Evolutionary conservation across 2,113 vertebrate genomes (phyloP), one percentile per base, ranked within the genome.

Genomic region (Apodemus speciosus): DNA sequence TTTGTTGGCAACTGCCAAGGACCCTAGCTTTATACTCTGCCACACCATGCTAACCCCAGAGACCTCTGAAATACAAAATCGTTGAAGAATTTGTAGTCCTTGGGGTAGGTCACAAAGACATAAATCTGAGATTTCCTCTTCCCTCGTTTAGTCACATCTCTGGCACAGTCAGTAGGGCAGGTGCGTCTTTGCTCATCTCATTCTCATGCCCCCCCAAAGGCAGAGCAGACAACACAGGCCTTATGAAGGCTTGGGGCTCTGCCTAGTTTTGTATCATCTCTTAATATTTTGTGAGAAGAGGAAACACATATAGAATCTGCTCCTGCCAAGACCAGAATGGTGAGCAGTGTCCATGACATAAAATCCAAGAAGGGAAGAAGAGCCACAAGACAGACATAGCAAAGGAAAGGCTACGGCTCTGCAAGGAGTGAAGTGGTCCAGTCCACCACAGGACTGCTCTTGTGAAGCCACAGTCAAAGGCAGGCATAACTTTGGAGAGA

Each of bases 201-300:
- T 5, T 43, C 80, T 56, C 64, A 18, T 35, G 72, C 32, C 46
- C 51, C 51, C 60, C 80, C 56, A 79, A 91, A 85, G 79, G 58
- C 68, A 89, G 49, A 79, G 20, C 58, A 68, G 79, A 89, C 11
- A 35, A 88, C 62, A 40, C n/a, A 91, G 80, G 64, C 85, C 86
- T 60, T 9, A 87, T 38, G 6, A 86, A 88, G 58, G 40, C 35
- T 49, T 2, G n/a, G 66, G 84, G 43, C 89, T 72, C 71, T 40
- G 30, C 43, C 73, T 77, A 35, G 62, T 71, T 88, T 51, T 90
- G 76, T 23, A 46, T 20, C 18, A 35, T n/a, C 21, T 32, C 84
- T 92, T 56, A 40, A 3, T 66, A 89, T 53, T 89, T 92, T 80
- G 91, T 68, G 85, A 64, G 43, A 30, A 77, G 51, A 76, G 73